Evolutionary conservation across 2,113 vertebrate genomes (phyloP), one percentile per base, ranked within the genome.

Genomic region (Odocoileus hemionus): DNA sequence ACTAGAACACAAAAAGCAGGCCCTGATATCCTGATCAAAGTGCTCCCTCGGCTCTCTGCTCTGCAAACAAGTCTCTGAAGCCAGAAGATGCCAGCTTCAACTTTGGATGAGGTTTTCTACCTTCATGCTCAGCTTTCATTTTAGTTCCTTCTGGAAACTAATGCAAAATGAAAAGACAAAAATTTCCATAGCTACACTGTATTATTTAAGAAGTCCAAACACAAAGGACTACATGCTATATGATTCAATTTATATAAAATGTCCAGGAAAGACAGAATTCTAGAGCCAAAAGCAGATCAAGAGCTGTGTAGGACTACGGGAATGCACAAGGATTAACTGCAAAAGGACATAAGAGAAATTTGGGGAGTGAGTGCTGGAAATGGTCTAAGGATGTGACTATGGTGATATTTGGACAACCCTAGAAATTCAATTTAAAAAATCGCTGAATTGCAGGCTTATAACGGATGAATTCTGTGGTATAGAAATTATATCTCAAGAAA

Each of bases 401-500:
- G 45, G 15, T 76, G 21, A 58, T 55, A 12, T 90, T 16, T 88
- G 23, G 33, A 85, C 21, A 97, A 94, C 10, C 84, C 25, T 95
- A 94, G 30, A 91, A 6, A 76, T 58, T 58, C 28, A 85, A 80
- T 76, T 50, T 12, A 14, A 52, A 89, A 70, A 86, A 45, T 91
- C 7, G 43, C 1, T 97, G n/a, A 90, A 70, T 43, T 80, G n/a
- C 43, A 90, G 30, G 26, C 39, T 93, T 95, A 78, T 21, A 45
- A 61, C 28, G 28, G 47, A 14, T 52, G 50, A 64, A 90, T 93
- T 61, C 25, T 60, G 10, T 36, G 26, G 26, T 55, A 88, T 19
- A 11, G 26, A 94, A 96, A 96, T 58, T 95, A n/a, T 58, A 57
- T 21, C 36, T 78, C 79, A 94, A 84, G 64, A 89, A 86, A 93